These are phyloP conservation scores for Coturnix japonica DNA, from an alignment of 2,113 vertebrate genomes.

Conservation along the genomic window DNA sequence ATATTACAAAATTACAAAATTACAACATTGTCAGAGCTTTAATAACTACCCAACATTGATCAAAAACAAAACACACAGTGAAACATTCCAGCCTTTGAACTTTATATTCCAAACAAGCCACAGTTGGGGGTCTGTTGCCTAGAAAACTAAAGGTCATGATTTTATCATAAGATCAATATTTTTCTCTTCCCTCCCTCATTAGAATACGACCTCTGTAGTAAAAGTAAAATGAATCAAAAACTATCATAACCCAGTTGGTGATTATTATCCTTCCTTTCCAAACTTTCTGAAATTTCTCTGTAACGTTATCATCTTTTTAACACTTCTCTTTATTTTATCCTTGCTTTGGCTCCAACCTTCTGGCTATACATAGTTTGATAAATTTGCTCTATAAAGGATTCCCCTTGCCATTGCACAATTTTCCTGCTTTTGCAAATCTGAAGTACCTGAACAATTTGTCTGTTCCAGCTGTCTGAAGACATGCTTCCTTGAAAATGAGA, in stretches of 20 bases:
- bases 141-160: background rate
- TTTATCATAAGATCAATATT: background rate
- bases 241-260: background rate
- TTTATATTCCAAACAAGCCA: background rate
- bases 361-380: background rate
- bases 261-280: background rate
- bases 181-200: background rate
- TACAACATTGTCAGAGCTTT: too few species aligned
- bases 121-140: fast-evolving
- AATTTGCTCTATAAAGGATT: background rate
- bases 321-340: background rate
- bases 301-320: background rate
- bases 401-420: background rate
- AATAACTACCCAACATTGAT: background rate
- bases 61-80: background rate
- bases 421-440: background rate
- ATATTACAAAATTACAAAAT: too few species aligned
- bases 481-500: background rate
- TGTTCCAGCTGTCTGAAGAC: background rate
- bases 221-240: background rate
- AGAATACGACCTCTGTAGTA: background rate
- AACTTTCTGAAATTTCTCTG: background rate
- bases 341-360: background rate
- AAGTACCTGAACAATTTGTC: background rate
- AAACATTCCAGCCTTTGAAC: background rate